phyloP scores from a whole-genome alignment of 35 echinoderm and acorn worm genomes.

The Lytechinus variegatus region DNA sequence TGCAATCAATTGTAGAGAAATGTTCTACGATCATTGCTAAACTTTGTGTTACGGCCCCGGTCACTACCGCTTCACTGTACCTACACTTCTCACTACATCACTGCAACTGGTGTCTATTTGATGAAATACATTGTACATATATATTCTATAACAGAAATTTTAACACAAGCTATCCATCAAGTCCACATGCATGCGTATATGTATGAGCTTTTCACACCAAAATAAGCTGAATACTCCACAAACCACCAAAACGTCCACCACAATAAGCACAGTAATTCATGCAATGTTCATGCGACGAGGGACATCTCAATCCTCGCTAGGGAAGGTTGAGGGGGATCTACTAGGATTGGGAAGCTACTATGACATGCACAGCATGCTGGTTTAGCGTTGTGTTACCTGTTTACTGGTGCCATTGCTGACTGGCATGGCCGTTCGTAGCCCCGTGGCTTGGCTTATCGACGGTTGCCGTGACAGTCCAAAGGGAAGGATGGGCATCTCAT shows the following conservation, averaged over 20 bases:
- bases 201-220: neutral
- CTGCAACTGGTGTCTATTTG: too few species aligned
- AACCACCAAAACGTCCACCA: neutral
- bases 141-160: too few species aligned
- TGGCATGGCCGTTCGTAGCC: conserved; percentile 72
- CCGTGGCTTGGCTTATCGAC: conserved; percentile 66
- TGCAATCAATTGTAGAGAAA: too few species aligned
- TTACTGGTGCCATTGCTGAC: conserved; percentile 75
- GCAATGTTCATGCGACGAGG: neutral
- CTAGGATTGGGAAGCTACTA: neutral
- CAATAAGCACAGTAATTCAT: neutral
- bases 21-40: too few species aligned
- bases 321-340: neutral
- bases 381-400: conserved; percentile 67
- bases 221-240: neutral
- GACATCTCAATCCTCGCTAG: neutral
- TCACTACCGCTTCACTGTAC: too few species aligned
- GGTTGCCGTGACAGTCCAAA: conserved; percentile 74
- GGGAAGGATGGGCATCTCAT: conserved; percentile 81
- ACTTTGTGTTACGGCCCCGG: too few species aligned
- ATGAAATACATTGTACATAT: too few species aligned
- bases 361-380: neutral
- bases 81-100: too few species aligned
- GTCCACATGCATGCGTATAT: neutral
- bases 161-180: neutral